Percentiles rank a stretch among this genome's conserved stretches.
These are phyloP conservation scores for Porites lutea DNA, from an alignment of 64 coral and sea anemone species.

Conservation along the genomic window DNA sequence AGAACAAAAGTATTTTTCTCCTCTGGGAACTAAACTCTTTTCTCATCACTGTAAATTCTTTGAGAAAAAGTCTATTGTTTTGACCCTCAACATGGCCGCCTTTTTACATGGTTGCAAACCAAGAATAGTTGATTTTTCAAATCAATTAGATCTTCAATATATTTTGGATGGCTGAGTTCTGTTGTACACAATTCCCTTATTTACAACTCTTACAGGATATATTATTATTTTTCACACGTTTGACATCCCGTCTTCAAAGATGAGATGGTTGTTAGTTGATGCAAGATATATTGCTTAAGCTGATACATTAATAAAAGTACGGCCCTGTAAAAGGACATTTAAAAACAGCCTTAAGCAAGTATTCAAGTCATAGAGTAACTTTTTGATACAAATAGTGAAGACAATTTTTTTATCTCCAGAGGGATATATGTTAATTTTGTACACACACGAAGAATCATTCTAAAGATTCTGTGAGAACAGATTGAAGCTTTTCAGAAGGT, in stretches of 20 bases:
- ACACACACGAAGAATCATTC: neutral
- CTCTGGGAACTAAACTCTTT: too few species aligned
- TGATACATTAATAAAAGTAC: neutral
- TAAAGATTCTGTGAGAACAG: neutral
- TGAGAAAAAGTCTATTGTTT: too few species aligned
- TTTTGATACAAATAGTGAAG: constrained; percentile 20
- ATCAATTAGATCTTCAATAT: neutral
- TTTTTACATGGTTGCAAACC: neutral
- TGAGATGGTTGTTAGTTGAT: neutral
- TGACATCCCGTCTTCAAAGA: constrained; percentile 22
- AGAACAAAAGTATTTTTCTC: too few species aligned
- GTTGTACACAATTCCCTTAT: neutral
- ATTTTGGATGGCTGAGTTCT: constrained; percentile 6
- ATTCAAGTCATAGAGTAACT: neutral
- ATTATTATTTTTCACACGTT: constrained; percentile 12
- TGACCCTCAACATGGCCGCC: too few species aligned
- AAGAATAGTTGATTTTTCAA: neutral
- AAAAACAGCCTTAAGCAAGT: neutral
- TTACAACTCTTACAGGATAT: constrained; percentile 20
- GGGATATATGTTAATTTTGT: neutral
- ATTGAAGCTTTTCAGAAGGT: too few species aligned
- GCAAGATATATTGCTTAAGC: neutral
- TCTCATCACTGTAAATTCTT: too few species aligned
- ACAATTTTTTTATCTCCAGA: neutral
- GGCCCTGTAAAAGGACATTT: neutral